A percentile compares a stretch with the other conserved stretches of the same genome.
Conservation (phyloP, 1,140 invertebrate species). For the Coptotermes formosanus region DNA sequence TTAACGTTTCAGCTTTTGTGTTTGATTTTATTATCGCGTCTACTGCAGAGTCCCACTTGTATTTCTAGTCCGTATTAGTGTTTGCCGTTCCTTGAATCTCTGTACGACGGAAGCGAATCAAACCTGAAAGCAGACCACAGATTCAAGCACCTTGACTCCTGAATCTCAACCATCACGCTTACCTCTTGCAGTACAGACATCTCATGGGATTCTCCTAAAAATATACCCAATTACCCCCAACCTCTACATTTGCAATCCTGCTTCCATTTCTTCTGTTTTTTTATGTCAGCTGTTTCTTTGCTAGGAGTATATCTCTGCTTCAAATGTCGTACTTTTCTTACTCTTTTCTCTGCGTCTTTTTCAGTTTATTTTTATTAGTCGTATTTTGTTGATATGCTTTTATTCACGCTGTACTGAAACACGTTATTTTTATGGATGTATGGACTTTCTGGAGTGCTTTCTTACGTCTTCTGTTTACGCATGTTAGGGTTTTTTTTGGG, state of each 20-base stretch:
- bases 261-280: background rate
- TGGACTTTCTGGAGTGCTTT: background rate
- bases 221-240: constrained; percentile 5
- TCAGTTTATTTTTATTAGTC: no score
- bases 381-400: no score
- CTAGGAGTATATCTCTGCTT: background rate
- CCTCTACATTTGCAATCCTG: background rate
- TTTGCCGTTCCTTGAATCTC: background rate
- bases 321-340: background rate
- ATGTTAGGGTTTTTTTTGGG: no score
- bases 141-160: background rate
- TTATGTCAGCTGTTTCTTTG: background rate
- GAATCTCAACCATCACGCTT: background rate
- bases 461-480: background rate
- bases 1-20: background rate
- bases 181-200: background rate
- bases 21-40: background rate
- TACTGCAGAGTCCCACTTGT: background rate
- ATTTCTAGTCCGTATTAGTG: background rate
- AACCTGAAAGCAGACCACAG: background rate
- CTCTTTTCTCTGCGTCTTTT: background rate
- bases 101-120: background rate
- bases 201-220: background rate
- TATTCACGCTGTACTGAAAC: no score
- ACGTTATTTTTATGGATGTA: background rate